Percentiles rank a stretch among this genome's conserved stretches.
phyloP scores from a whole-genome alignment of 2,888 invertebrate species.

The Pachycephus smyrnensis region DNA sequence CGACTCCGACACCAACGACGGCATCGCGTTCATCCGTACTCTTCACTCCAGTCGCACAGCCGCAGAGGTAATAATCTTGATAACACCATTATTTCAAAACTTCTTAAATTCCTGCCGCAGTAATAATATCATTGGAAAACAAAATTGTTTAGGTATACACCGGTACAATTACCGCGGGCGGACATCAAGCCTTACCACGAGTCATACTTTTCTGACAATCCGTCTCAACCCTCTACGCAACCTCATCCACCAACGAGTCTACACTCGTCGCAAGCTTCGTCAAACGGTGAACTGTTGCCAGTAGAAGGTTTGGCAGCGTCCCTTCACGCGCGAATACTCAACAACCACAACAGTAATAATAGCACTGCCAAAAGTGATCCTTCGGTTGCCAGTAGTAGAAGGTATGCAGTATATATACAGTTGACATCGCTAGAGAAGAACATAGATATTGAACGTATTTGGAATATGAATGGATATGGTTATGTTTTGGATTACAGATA shows the following conservation, averaged over 20 bases:
- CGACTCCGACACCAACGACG: slow-evolving; percentile 52
- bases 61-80: slow-evolving; percentile 53
- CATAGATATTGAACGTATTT: slow-evolving; percentile 14
- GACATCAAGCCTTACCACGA: slow-evolving; percentile 81
- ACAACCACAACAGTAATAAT: slow-evolving; percentile 69
- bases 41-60: slow-evolving; percentile 59
- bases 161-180: slow-evolving; percentile 74
- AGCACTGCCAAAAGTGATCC: slow-evolving; percentile 55
- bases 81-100: neutral
- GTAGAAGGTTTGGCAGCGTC: slow-evolving; percentile 84
- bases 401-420: slow-evolving; percentile 35
- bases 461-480: neutral
- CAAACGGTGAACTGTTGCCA: slow-evolving; percentile 61
- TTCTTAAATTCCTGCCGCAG: neutral
- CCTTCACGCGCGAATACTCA: slow-evolving; percentile 82
- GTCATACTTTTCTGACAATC: slow-evolving; percentile 75
- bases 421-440: slow-evolving; percentile 6
- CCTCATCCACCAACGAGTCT: slow-evolving; percentile 53
- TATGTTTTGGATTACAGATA: slow-evolving; percentile 43
- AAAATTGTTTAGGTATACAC: slow-evolving; percentile 66
- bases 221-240: slow-evolving; percentile 59
- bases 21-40: slow-evolving; percentile 61
- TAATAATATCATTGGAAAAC: neutral
- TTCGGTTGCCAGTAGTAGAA: slow-evolving; percentile 45
- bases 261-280: slow-evolving; percentile 55